These are phyloP conservation scores for Prunella fulvescens DNA, from an alignment of 2,113 vertebrate genomes.

Conservation along the genomic window DNA sequence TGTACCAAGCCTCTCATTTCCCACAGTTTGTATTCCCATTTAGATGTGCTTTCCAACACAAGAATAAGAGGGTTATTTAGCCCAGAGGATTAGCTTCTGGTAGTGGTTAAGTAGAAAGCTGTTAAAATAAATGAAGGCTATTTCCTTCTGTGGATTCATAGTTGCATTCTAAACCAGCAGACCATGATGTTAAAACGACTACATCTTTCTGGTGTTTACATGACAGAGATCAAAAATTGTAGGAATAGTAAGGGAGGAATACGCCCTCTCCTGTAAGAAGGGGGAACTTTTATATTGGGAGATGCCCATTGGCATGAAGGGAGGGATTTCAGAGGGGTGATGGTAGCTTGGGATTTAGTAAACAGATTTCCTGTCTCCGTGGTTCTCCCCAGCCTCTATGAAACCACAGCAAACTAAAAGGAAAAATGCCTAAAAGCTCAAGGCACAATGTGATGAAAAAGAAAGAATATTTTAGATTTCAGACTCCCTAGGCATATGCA, in stretches of 20 bases:
- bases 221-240: background rate
- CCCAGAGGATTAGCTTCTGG: background rate
- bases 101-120: background rate
- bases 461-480: background rate
- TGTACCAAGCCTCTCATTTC: background rate
- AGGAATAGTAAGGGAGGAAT: background rate
- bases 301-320: fast-evolving
- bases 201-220: background rate
- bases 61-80: background rate
- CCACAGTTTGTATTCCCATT: background rate
- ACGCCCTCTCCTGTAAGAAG: slow-evolving; percentile 4
- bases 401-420: background rate
- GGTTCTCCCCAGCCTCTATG: background rate
- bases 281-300: background rate
- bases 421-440: background rate
- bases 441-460: background rate
- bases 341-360: background rate
- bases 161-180: background rate
- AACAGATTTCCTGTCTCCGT: background rate
- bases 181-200: background rate
- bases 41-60: fast-evolving
- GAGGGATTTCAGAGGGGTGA: background rate
- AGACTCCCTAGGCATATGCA: background rate
- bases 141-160: background rate
- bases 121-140: background rate